Evolutionary conservation across 2,113 vertebrate species (phyloP).

Genomic region (Melanotaenia duboulayi): DNA sequence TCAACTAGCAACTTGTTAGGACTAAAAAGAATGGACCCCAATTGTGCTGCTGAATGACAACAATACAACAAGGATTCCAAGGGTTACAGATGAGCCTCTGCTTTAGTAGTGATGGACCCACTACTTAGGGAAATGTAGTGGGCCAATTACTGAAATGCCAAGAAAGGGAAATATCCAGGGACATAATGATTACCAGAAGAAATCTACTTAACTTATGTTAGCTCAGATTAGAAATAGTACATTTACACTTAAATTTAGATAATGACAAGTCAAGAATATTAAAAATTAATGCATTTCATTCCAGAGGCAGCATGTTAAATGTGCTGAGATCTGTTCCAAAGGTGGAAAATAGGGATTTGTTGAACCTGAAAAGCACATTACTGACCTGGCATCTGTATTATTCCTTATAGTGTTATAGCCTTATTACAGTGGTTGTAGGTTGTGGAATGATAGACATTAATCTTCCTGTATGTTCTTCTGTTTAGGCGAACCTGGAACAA

Average conservation of each 20-base stretch:
- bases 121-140: no score
- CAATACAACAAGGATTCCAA: not conserved
- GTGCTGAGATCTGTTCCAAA: not conserved
- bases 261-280: not conserved
- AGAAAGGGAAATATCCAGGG: no score
- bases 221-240: not conserved
- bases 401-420: no score
- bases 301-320: not conserved
- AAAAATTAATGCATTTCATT: not conserved
- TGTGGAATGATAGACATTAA: no score
- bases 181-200: not conserved
- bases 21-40: not conserved
- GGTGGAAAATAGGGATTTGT: not conserved
- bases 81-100: no score
- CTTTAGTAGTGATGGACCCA: no score
- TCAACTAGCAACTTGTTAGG: not conserved
- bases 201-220: no score
- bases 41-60: not conserved
- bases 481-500: no score
- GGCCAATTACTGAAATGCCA: no score
- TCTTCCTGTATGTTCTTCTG: no score
- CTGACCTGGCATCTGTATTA: no score
- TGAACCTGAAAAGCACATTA: not conserved
- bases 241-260: not conserved
- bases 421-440: no score